Base-by-base conservation (phyloP, 2,888 invertebrate genomes). In the Eupithecia pulchellata region DNA sequence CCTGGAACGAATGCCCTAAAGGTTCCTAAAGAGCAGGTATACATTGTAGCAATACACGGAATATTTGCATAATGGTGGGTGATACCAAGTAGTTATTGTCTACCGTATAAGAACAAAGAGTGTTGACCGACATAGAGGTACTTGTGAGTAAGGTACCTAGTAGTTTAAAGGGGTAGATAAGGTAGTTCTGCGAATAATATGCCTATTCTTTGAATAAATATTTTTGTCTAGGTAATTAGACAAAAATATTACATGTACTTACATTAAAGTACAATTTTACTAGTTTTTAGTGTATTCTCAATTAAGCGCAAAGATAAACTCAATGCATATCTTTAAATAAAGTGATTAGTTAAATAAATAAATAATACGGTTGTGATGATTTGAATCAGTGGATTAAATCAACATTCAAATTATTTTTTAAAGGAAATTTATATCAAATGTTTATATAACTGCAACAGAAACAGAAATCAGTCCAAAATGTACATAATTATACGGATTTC, bases 41-140 rank as follows among this genome's bases (percentile, higher is more conserved):
- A 73, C 74, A 69, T 73, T 75, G 70, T 75, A 67, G 63, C 27
- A 39, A 14, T 75, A 75, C 77, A 27, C 58, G 63, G 75, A 77
- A 76, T 55, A 55, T 36, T 69, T 67, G 55, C 30, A 39, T 64
- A 63, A 66, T 69, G 67, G 66, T 55, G 60, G 55, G n/a, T 57
- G 55, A 63, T 69, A 69, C 29, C 57, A 71, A 70, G 39, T 71
- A 63, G 52, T 61, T n/a, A n/a, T n/a, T 61, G 11, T 17, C 30
- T 73, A 69, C 60, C 11, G 65, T 69, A 61, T 64, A 47, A 34
- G 68, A 68, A 75, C 69, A 75, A 76, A 64, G 66, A 60, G 34
- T 9, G 61, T 30, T 30, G 34, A 61, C 61, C 61, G 13, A n/a
- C 25, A 20, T 61, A 57, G 17, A 34, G 61, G 20, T 61, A n/a